A percentile compares a stretch with the other conserved stretches of the same genome.
These are phyloP conservation scores for Trichomalopsis sarcophagae DNA, from an alignment of 1,140 invertebrate genomes.

Conservation along the genomic window DNA sequence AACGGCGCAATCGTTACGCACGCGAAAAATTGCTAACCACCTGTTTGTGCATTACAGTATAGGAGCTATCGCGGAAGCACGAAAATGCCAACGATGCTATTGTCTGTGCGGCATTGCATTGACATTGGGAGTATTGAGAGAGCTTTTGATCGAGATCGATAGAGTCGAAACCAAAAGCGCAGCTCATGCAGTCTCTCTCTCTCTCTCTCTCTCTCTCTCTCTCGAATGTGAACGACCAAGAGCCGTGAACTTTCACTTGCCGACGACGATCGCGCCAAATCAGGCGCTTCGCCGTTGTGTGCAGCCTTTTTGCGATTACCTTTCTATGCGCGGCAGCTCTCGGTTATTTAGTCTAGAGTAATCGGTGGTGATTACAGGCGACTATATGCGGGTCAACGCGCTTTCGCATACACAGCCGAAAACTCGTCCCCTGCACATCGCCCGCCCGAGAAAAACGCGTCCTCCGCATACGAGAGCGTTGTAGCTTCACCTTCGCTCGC, in stretches of 20 bases:
- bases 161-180: too few species aligned
- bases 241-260: slow-evolving; percentile 44
- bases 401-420: background rate
- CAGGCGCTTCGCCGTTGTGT: background rate
- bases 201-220: background rate
- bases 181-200: background rate
- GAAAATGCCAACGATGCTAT: too few species aligned
- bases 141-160: slow-evolving; percentile 16
- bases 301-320: background rate
- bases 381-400: too few species aligned
- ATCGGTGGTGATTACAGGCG: background rate
- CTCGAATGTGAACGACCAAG: slow-evolving; percentile 30
- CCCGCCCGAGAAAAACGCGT: background rate
- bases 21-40: background rate
- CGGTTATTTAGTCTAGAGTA: background rate
- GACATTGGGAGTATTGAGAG: background rate
- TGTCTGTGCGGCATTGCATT: too few species aligned
- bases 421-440: background rate
- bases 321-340: background rate
- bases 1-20: background rate
- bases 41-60: background rate
- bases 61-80: background rate
- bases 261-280: background rate
- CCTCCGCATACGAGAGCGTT: background rate
- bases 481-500: slow-evolving; percentile 10